These are phyloP conservation scores for Tor tambroides DNA, from an alignment of 2,113 vertebrate species.

Conservation along the genomic window DNA sequence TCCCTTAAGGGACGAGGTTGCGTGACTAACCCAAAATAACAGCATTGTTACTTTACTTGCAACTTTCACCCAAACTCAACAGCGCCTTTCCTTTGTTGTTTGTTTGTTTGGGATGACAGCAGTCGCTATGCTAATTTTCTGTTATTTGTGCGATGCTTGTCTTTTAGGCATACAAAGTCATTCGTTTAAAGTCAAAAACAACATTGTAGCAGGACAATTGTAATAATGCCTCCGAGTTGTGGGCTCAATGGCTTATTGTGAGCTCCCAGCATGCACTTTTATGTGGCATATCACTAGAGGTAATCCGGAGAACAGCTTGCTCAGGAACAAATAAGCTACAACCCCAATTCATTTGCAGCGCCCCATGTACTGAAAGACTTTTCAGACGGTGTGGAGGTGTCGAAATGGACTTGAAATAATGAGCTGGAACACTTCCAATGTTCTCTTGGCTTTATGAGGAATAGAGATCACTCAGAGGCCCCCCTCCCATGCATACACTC, in stretches of 20 bases:
- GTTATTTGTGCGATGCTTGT: not conserved
- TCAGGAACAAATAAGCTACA: conserved; percentile 33
- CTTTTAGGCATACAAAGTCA: not conserved
- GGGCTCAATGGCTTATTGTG: not conserved
- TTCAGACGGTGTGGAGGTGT: conserved; percentile 28
- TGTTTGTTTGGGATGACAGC: not conserved
- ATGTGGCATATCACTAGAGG: not conserved
- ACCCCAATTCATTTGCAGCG: conserved; percentile 33
- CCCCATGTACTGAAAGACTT: conserved; percentile 25
- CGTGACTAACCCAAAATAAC: not conserved
- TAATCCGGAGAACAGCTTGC: conserved; percentile 10
- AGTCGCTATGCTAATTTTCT: not conserved
- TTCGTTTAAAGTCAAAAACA: no score
- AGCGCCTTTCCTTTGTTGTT: not conserved
- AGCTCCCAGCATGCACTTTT: not conserved
- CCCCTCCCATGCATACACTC: not conserved
- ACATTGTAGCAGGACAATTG: not conserved
- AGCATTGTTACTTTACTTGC: not conserved
- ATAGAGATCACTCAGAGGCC: not conserved
- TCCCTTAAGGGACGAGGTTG: not conserved
- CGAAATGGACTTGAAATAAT: conserved; percentile 23
- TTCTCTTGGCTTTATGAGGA: conserved; percentile 27
- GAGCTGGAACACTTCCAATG: not conserved
- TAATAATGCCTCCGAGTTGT: not conserved
- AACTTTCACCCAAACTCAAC: not conserved